Evolutionary conservation across 2,113 vertebrate species (phyloP).

Genomic region (Macheiramphus alcinus): DNA sequence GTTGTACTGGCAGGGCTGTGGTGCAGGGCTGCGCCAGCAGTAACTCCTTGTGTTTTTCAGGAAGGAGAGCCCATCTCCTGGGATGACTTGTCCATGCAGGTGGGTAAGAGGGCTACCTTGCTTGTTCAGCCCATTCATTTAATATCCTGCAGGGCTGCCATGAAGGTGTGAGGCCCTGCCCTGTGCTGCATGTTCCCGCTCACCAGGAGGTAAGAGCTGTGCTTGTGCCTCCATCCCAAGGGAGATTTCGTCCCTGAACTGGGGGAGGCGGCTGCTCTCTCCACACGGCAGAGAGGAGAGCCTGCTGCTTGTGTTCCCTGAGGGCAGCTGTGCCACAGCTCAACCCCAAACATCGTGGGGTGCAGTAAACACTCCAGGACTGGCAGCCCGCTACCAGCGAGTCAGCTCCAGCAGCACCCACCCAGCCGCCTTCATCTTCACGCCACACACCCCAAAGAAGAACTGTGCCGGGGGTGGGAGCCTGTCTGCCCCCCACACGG

Average conservation of each 20-base stretch:
- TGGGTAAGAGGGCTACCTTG: fast-evolving
- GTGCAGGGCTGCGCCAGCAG: neutral
- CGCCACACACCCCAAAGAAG: fast-evolving
- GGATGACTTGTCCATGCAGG: neutral
- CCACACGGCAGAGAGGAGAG: neutral
- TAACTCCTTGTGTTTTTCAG: neutral
- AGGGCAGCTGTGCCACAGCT: neutral
- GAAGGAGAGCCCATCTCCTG: neutral
- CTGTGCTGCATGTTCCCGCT: fast-evolving
- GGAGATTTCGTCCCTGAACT: neutral
- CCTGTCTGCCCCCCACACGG: fast-evolving
- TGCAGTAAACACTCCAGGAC: neutral
- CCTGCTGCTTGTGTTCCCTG: neutral
- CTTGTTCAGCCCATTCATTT: neutral
- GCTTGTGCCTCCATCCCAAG: neutral
- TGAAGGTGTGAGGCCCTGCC: neutral
- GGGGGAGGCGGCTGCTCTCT: neutral
- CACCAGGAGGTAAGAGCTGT: neutral
- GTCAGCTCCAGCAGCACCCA: neutral
- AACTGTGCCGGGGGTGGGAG: fast-evolving
- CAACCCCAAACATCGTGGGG: neutral
- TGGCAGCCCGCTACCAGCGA: neutral
- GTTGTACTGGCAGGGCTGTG: neutral
- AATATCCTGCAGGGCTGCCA: neutral
- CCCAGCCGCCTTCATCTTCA: fast-evolving